Percentiles rank a stretch among this genome's conserved stretches.
These are phyloP conservation scores for Paratilapia polleni DNA, from an alignment of 2,113 vertebrate species.

Conservation along the genomic window DNA sequence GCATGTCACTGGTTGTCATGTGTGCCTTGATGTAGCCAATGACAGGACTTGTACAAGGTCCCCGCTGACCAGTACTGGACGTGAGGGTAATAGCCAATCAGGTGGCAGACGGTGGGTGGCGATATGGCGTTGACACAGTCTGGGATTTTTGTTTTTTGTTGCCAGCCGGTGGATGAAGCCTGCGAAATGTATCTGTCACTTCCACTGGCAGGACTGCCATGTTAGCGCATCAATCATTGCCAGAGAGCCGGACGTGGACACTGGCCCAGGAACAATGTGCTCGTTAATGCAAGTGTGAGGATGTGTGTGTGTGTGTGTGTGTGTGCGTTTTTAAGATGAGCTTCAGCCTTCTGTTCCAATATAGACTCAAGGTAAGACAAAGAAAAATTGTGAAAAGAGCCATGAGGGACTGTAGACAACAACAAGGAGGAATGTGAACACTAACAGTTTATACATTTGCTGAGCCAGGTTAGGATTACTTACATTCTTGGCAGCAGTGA, in stretches of 20 bases:
- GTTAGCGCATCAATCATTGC: conserved; percentile 63
- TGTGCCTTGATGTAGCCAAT: conserved; percentile 22
- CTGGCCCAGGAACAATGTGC: conserved; percentile 43
- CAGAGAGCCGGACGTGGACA: conserved; percentile 42
- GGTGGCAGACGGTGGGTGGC: conserved; percentile 20
- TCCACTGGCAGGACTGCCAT: conserved; percentile 42
- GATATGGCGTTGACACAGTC: conserved; percentile 30
- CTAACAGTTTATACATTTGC: conserved; percentile 9
- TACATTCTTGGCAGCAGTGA: not conserved
- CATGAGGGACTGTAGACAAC: not conserved
- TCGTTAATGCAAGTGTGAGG: conserved; percentile 31
- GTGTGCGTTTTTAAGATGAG: not conserved
- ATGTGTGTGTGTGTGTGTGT: conserved; percentile 20
- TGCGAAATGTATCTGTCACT: conserved; percentile 64
- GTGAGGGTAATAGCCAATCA: conserved; percentile 48
- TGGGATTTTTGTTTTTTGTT: conserved; percentile 19
- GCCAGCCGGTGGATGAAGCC: conserved; percentile 32
- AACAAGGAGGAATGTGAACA: not conserved
- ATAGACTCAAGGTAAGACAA: not conserved
- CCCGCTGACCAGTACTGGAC: not conserved
- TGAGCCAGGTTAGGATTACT: conserved; percentile 21
- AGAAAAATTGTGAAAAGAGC: not conserved
- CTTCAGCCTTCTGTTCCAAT: conserved; percentile 12
- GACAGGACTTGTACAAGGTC: conserved; percentile 28
- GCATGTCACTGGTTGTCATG: conserved; percentile 23